Conservation (phyloP, 2,797 vertebrate genomes). For the Trachurus trachurus region DNA sequence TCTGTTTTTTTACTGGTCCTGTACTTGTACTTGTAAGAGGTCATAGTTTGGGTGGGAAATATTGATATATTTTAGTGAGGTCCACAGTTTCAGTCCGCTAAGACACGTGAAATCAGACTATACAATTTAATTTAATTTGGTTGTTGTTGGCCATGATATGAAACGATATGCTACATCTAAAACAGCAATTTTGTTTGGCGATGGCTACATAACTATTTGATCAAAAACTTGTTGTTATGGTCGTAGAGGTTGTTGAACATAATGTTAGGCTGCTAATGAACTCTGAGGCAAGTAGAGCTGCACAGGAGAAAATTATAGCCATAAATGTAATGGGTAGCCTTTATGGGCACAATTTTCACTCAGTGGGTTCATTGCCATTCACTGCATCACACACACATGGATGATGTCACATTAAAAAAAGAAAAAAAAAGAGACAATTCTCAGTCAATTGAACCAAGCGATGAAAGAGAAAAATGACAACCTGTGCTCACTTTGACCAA, state of each 20-base stretch:
- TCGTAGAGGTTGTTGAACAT: slow-evolving; percentile 1
- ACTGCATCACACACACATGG: slow-evolving; percentile 64
- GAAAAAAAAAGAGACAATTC: slow-evolving; percentile 57
- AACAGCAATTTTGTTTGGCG: no score
- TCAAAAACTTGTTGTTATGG: background rate
- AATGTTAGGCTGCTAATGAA: slow-evolving; percentile 32
- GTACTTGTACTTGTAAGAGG: background rate
- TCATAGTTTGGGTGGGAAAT: background rate
- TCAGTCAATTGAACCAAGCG: slow-evolving; percentile 49
- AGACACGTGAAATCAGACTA: no score
- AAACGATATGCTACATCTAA: no score
- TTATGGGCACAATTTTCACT: slow-evolving; percentile 47
- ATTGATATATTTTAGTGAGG: no score
- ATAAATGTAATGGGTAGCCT: slow-evolving; percentile 36
- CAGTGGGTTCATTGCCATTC: slow-evolving; percentile 71
- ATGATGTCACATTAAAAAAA: slow-evolving; percentile 71
- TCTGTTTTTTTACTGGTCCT: background rate
- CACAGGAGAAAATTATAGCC: slow-evolving; percentile 30
- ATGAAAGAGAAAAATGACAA: slow-evolving; percentile 45
- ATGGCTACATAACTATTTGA: no score
- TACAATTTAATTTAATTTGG: no score
- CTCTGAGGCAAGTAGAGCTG: slow-evolving; percentile 13
- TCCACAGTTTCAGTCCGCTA: no score
- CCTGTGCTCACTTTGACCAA: slow-evolving; percentile 38
- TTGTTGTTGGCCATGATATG: no score